Evolutionary conservation across 2,888 invertebrate genomes (phyloP), one percentile per base, ranked within the genome.

Genomic region (Diplazon laetatorius): DNA sequence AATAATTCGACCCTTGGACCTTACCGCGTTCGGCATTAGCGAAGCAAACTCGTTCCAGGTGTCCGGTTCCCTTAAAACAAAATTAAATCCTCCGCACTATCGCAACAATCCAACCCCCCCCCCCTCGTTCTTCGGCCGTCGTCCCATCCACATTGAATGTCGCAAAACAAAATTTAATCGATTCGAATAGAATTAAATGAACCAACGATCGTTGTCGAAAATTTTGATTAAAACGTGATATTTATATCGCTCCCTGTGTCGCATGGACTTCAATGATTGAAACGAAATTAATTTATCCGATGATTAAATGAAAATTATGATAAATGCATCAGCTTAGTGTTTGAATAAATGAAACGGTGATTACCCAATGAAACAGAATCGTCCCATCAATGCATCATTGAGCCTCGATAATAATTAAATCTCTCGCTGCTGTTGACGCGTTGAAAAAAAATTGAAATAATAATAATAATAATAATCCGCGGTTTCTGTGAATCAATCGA

Each of bases 101-200:
- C 52, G 25, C n/a, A 55, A 55, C 46, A 68, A 48, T 30, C 2
- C n/a, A n/a, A n/a, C n/a, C n/a, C n/a, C n/a, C n/a, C n/a, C n/a
- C n/a, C n/a, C n/a, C n/a, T n/a, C n/a, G n/a, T n/a, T n/a, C n/a
- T n/a, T n/a, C n/a, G n/a, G n/a, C n/a, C n/a, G n/a, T n/a, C 9
- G 8, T 39, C 30, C 16, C 10, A 68, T 35, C 10, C 1, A n/a
- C 9, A 50, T 22, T 69, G n/a, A n/a, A n/a, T n/a, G n/a, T n/a
- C n/a, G n/a, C 46, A 63, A 71, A 69, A 75, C 68, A 71, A 78
- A 63, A 72, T 55, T 73, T 14, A 48, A 9, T 25, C 5, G n/a
- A 37, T 25, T 63, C 10, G 0, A 48, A 22, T 57, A 76, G 65
- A 77, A 70, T 60, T 60, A 22, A 62, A 22, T n/a, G 30, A 48